Evolutionary conservation across 2,888 invertebrate species (phyloP), one percentile per base, ranked within the genome.

Genomic region (Drosophila atroscutellata): DNA sequence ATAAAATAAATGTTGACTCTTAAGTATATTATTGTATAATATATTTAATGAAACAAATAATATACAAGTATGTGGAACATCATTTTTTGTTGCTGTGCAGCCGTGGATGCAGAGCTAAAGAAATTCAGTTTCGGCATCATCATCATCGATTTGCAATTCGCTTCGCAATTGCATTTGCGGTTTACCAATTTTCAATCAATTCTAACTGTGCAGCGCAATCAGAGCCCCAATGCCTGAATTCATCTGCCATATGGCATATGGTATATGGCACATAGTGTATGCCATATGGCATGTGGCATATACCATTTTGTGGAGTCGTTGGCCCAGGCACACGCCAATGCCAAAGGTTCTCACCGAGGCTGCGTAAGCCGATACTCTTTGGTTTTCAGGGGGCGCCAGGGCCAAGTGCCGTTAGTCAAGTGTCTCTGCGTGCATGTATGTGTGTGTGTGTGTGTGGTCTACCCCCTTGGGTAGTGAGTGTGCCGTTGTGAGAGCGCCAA

Each of bases 121-220:
- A 57, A 62, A 62, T 62, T 51, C 57, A 52, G 69, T 69, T 70
- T 70, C 56, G 70, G 70, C 62, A 45, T 73, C 65, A 72, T 45
- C 24, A 24, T 45, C 75, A 68, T 79, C 84, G 84, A 84, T 84
- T 84, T 85, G 81, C 87, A 84, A 84, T 84, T 84, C 83, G 83
- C 72, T 72, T 47, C 81, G 87, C 87, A 84, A 86, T 86, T 86
- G 86, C 76, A 85, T 85, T 81, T 84, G 84, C 84, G 84, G 84
- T 75, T 82, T 74, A 72, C 72, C 78, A 76, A 83, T 84, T 84
- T 84, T 83, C 87, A 84, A 84, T 84, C 87, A 84, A 84, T 84
- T 68, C 87, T 84, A 84, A 84, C 84, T 84, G 84, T 87, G 85
- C 76, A 70, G 62, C 56, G 64, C 81, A 81, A 77, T 80, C 77